Evolutionary conservation across 1,140 invertebrate species (phyloP), one percentile per base, ranked within the genome.

Genomic region (Papilio polyxenes): DNA sequence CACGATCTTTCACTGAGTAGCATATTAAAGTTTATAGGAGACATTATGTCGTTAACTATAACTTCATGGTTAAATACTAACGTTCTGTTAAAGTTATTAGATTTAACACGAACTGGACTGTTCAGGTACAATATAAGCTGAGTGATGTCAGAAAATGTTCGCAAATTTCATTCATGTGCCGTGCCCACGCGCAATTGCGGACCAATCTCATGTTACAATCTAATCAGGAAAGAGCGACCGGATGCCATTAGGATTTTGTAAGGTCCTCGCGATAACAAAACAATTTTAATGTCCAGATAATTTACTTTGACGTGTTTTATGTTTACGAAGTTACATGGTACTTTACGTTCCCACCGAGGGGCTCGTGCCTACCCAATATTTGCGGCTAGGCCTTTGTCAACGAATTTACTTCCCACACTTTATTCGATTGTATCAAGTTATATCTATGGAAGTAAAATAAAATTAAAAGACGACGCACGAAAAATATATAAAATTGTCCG

Each of bases 121-220:
- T 81, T 85, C 86, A 86, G 85, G 88, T 88, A 83, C 82, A 76
- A 75, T 79, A 77, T 82, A 81, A 72, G 69, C 80, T 80, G 84
- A 87, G 88, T 86, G 77, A 87, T 83, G 84, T 84, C 82, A 84
- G 80, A 82, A 74, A 81, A 44, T 77, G 82, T 87, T 86, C 85
- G 87, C 90, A 83, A 90, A 90, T 88, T 90, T 90, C 91, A 92
- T 92, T 93, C 89, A 91, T 90, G 85, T 84, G 86, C 82, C 87
- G 87, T 88, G 83, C 92, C 91, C 89, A 93, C 92, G 87, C 88
- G 84, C 91, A 91, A 92, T 93, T 92, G 81, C 85, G 69, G 84
- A 86, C 82, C 86, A 81, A 84, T 88, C 87, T 85, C 83, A 84
- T 87, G 86, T 92, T 91, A 90, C 87, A 84, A 37, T 81, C 84